Conservation (phyloP, 2,888 invertebrate genomes). For the Drosophila fungiperda region DNA sequence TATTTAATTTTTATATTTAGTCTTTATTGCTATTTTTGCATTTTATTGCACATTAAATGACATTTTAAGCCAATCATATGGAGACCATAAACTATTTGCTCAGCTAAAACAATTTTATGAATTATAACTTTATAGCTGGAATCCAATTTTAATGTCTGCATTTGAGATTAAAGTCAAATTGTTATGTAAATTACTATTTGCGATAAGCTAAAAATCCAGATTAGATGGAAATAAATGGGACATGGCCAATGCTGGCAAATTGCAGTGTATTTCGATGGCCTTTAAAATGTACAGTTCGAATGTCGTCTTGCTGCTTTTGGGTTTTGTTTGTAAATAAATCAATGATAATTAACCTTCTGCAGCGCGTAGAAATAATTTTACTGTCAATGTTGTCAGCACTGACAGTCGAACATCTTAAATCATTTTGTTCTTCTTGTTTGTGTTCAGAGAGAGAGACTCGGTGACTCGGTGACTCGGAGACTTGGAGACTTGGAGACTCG, state of each 20-base stretch:
- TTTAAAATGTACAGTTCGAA: slow-evolving; percentile 4
- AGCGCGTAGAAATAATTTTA: slow-evolving; percentile 79
- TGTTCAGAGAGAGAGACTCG: not conserved
- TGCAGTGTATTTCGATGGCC: not conserved
- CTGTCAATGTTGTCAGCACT: slow-evolving; percentile 77
- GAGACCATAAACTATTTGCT: slow-evolving; percentile 52
- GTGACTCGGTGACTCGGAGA: too few species aligned
- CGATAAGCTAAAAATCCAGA: not conserved
- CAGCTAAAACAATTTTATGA: slow-evolving; percentile 20
- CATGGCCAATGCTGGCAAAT: not conserved
- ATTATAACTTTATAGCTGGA: not conserved
- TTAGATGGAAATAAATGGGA: not conserved
- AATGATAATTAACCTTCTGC: slow-evolving; percentile 76
- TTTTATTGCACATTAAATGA: slow-evolving; percentile 54
- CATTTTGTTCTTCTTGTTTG: slow-evolving; percentile 61
- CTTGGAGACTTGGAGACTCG: not conserved
- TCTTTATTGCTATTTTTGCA: slow-evolving; percentile 21
- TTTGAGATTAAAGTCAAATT: not conserved
- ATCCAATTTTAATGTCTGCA: not conserved
- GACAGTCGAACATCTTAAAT: slow-evolving; percentile 81
- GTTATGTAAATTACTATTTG: not conserved
- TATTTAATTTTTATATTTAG: slow-evolving; percentile 63
- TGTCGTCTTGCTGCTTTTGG: slow-evolving; percentile 17
- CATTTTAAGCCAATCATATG: slow-evolving; percentile 60
- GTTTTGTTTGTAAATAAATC: slow-evolving; percentile 73